Percentiles rank a stretch among this genome's conserved stretches.
Conservation (phyloP, 2,888 invertebrate genomes). For the Tortricodes alternella region DNA sequence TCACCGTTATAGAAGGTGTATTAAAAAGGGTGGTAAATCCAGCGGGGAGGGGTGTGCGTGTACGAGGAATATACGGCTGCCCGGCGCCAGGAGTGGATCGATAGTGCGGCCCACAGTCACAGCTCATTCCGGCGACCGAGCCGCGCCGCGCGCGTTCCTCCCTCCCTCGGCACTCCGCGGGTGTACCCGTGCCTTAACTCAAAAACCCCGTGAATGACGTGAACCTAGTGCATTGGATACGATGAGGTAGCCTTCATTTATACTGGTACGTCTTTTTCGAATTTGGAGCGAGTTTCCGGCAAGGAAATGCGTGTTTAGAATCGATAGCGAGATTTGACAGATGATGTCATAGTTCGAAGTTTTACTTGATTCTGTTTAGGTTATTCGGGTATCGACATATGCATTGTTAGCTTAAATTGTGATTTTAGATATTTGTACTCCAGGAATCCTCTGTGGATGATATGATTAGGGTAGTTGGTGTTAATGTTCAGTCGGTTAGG, state of each 20-base stretch:
- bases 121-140: constrained; percentile 62
- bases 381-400: constrained; percentile 8
- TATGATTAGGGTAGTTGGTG: constrained; percentile 5
- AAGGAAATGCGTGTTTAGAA: constrained; percentile 47
- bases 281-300: constrained; percentile 43
- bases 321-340: constrained; percentile 58
- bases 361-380: constrained; percentile 34
- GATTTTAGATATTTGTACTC: neutral
- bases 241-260: constrained; percentile 67
- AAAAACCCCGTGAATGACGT: constrained; percentile 55
- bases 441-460: neutral
- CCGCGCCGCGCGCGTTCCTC: constrained; percentile 53
- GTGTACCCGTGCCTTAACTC: constrained; percentile 47
- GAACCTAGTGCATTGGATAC: constrained; percentile 51
- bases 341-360: constrained; percentile 56
- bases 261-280: constrained; percentile 55
- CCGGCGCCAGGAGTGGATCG: constrained; percentile 78
- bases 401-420: neutral
- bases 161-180: constrained; percentile 36
- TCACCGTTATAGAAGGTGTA: constrained; percentile 50
- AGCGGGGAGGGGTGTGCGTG: constrained; percentile 72
- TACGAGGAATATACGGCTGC: constrained; percentile 77
- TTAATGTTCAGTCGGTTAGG: neutral
- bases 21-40: constrained; percentile 54
- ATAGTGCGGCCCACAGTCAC: constrained; percentile 63